phyloP scores from a whole-genome alignment of 2,888 invertebrate genomes.

The Allolobophora icterica region DNA sequence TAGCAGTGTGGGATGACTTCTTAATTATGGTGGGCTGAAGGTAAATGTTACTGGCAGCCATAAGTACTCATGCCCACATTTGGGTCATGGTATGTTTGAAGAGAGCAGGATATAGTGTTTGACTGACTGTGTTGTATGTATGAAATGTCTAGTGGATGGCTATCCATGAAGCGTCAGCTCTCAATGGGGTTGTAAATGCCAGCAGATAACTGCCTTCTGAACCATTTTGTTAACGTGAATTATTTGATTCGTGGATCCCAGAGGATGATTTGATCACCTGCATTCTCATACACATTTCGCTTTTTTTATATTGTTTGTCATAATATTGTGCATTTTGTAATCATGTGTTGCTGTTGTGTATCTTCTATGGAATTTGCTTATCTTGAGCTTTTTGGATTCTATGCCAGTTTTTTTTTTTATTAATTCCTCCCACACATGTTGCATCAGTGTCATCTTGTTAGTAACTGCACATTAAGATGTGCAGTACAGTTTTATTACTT shows the following conservation, averaged over 20 bases:
- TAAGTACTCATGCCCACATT: not conserved
- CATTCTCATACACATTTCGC: too few species aligned
- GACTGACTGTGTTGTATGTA: not conserved
- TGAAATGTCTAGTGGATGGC: not conserved
- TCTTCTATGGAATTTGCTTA: too few species aligned
- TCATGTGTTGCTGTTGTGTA: too few species aligned
- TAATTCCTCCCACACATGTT: not conserved
- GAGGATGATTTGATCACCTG: not conserved
- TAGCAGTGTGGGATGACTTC: not conserved
- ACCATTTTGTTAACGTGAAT: slow-evolving; percentile 2
- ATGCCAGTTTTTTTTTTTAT: not conserved
- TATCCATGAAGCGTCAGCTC: slow-evolving; percentile 10
- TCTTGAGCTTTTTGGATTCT: too few species aligned
- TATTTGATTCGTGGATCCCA: not conserved
- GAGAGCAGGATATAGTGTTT: not conserved
- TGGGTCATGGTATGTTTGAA: not conserved
- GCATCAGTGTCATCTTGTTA: not conserved
- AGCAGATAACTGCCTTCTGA: not conserved
- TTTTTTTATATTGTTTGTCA: too few species aligned
- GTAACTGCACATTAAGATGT: not conserved
- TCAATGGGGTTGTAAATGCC: slow-evolving; percentile 11
- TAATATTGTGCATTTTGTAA: too few species aligned
- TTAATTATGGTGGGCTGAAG: not conserved
- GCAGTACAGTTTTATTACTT: not conserved
- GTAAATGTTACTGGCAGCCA: not conserved